Base-by-base conservation (phyloP, 2,113 vertebrate genomes). In the Herpetotheres cachinnans region DNA sequence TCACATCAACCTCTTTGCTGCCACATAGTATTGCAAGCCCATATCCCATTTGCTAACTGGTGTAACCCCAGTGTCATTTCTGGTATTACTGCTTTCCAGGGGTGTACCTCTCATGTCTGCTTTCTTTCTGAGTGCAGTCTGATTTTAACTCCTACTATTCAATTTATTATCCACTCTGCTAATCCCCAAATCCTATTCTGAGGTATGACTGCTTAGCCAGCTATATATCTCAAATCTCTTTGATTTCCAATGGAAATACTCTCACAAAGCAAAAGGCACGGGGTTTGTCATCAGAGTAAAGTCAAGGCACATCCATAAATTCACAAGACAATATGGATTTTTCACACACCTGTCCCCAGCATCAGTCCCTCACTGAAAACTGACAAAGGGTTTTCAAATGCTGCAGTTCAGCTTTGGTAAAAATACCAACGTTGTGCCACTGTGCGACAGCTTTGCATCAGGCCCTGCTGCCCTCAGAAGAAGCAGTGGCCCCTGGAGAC, bases 151-250 rank as follows among this genome's bases (percentile, higher is more conserved):
- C 94, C 93, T 96, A 16, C 89, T 96, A 95, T 91, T 93, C 94
- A 94, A 95, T 96, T 96, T 96, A 96, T 93, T 97, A 95, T 94
- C 94, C 91, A 93, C 81, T 83, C 84, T 63, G 82, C 81, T 96
- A 97, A 97, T 97, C 94, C 93, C 10, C 82, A 97, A 97, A 96
- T 96, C 96, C 96, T 93, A 89, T 96, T 95, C 94, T 91, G 92
- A 96, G 84, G 94, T 97, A 97, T 97, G 86, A 94, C 96, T 96
- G 95, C 94, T 97, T 96, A 96, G 95, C 84, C 89, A 96, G 89
- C 91, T 95, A 89, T 87, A 11, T 95, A 95, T 94, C 96, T 94
- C 89, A 94, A 95, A 96, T 95, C 89, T 97, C 89, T 96, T 83
- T 96, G 96, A 97, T 94, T 97, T 93, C 84, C 76, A 94, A 71